Evolutionary conservation across 2,888 invertebrate genomes (phyloP).

Genomic region (Megaustenia siamemsis): DNA sequence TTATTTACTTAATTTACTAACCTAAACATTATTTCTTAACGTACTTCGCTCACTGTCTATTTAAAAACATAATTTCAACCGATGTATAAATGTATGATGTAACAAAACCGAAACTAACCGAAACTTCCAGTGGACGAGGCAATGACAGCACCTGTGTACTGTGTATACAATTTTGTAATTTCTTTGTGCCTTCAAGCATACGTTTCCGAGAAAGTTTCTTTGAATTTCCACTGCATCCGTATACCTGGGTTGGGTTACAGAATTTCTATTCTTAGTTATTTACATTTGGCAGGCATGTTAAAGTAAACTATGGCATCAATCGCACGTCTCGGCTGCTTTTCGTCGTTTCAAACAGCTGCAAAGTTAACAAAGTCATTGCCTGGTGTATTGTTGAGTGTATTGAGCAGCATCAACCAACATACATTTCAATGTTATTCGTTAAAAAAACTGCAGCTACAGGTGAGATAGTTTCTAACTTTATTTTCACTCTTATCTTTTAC

Average conservation of each 20-base stretch:
- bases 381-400: background rate
- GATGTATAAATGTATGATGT: no score
- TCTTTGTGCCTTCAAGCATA: background rate
- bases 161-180: background rate
- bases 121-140: background rate
- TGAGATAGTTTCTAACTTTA: no score
- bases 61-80: no score
- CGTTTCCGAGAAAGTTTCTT: background rate
- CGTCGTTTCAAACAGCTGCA: background rate
- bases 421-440: background rate
- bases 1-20: no score
- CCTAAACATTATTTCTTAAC: no score
- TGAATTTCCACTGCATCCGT: background rate
- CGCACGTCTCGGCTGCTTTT: background rate
- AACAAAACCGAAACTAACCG: no score
- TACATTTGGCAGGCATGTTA: background rate
- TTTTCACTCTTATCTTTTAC: no score
- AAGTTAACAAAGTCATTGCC: background rate
- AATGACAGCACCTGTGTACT: background rate
- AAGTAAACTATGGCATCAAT: conserved; percentile 6
- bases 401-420: background rate
- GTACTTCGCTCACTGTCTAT: no score
- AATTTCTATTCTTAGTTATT: conserved; percentile 7
- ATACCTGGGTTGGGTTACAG: background rate
- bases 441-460: conserved; percentile 2